Evolutionary conservation across 1,140 invertebrate genomes (phyloP), one percentile per base, ranked within the genome.

Genomic region (Drosophila arawakana): DNA sequence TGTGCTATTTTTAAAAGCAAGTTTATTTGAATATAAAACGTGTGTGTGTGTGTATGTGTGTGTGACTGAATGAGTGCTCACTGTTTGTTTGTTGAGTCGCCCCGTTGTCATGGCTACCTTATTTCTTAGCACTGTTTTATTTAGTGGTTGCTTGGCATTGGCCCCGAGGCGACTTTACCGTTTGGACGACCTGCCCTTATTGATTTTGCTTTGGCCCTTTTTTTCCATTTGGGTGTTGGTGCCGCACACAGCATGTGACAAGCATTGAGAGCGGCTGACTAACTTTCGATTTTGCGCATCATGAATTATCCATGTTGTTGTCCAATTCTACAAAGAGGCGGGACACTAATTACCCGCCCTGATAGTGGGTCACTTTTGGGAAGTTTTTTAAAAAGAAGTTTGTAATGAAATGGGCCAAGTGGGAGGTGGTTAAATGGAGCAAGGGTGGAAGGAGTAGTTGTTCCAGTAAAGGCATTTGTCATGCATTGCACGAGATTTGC

Each of bases 131-230:
- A 54, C 61, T 52, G 62, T 73, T 71, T 57, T 79, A 55, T 55
- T 55, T 57, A 77, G 80, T 88, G 80, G 83, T 88, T 88, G 83
- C 80, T 89, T 88, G 83, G 83, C 83, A 86, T 88, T 88, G 83
- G 72, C 82, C 83, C 62, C 67, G 30, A 13, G 54, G 52, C 52
- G 11, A 69, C 61, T 67, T 7, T 15, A n/a, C 21, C 46, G 52
- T 30, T 30, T 30, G 25, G 25, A 30, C 58, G 54, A 54, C 72
- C 61, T 58, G 78, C 52, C 52, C 35, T 47, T 76, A 86, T 86
- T 81, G 83, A 86, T 86, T 86, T 82, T 68, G 54, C 76, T 73
- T 65, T 72, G 54, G 66, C 35, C 37, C 6, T 55, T 71, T n/a
- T 73, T 57, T 72, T 49, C 58, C 35, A 21, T 10, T 60, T 68